Conservation (phyloP, 1,140 invertebrate species). For the honey bee (Apis mellifera) region DNA sequence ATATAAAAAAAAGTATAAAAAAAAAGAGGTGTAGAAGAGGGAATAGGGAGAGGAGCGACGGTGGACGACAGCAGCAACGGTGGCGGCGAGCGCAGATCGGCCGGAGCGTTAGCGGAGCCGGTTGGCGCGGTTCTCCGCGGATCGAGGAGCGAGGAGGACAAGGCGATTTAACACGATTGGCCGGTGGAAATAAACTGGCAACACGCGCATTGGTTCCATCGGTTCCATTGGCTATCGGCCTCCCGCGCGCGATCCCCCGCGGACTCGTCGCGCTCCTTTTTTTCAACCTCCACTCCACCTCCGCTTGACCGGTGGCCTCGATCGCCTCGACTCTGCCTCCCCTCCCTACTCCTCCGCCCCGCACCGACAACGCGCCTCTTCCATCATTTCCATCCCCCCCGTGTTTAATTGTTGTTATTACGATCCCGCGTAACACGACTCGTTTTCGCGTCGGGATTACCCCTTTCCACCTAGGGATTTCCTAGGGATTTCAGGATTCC, state of each 20-base stretch:
- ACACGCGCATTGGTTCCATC: constrained; percentile 80
- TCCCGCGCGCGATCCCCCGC: constrained; percentile 47
- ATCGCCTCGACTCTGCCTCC: constrained; percentile 40
- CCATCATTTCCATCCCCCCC: no score
- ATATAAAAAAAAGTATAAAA: no score
- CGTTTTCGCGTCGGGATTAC: no score
- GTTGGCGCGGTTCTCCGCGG: not conserved
- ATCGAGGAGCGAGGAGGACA: constrained; percentile 62
- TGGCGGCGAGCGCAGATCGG: not conserved
- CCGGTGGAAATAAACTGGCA: constrained; percentile 79
- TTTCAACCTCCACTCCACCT: constrained; percentile 48
- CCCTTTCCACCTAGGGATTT: no score
- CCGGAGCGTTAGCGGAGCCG: constrained; percentile 6
- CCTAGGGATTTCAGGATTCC: no score
- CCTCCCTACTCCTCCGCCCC: no score
- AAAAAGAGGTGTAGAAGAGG: no score
- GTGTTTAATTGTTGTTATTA: no score
- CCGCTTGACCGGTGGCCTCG: constrained; percentile 30
- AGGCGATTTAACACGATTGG: constrained; percentile 81
- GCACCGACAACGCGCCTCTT: no score
- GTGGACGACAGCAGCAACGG: not conserved
- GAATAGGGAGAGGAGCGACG: no score
- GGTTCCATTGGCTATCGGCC: constrained; percentile 77
- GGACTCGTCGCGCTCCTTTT: constrained; percentile 57
- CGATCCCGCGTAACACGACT: no score